Evolutionary conservation across 2,113 vertebrate genomes (phyloP).

Genomic region (Xiphophorus couchianus): DNA sequence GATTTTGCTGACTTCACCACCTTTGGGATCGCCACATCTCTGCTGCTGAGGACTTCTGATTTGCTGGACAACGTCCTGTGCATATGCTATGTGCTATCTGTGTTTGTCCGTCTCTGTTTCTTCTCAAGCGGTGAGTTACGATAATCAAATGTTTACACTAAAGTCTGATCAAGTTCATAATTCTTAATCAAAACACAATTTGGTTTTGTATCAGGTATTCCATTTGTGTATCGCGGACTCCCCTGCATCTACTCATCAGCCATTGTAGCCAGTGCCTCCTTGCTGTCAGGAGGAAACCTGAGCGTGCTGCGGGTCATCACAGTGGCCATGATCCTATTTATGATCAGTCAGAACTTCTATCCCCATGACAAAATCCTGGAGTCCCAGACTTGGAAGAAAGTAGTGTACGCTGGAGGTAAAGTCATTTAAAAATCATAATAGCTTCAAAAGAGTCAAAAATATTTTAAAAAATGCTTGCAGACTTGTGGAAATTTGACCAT

Average conservation of each 20-base stretch:
- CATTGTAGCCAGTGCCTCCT: slow-evolving; percentile 84
- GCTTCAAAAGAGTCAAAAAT: too few relatives aligned
- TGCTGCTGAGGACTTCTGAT: slow-evolving; percentile 83
- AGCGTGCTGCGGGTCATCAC: slow-evolving; percentile 79
- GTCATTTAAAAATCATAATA: neutral
- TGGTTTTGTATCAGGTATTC: slow-evolving; percentile 75
- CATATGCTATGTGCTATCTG: slow-evolving; percentile 85
- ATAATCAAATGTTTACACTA: neutral
- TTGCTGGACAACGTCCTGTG: slow-evolving; percentile 84
- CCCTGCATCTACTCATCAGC: slow-evolving; percentile 91
- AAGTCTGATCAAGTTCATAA: neutral
- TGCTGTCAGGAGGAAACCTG: slow-evolving; percentile 83
- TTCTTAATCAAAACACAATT: neutral
- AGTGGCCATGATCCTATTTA: slow-evolving; percentile 87
- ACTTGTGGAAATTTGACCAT: too few relatives aligned
- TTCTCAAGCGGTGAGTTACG: slow-evolving; percentile 84
- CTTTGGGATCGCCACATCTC: slow-evolving; percentile 88
- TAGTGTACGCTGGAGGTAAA: slow-evolving; percentile 88
- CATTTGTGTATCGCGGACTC: slow-evolving; percentile 89
- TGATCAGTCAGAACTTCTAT: slow-evolving; percentile 89
- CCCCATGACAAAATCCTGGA: slow-evolving; percentile 91
- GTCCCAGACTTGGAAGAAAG: slow-evolving; percentile 94
- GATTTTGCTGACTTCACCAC: slow-evolving; percentile 94
- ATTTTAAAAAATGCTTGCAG: too few relatives aligned
- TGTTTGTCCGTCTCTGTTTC: slow-evolving; percentile 89